phyloP scores from a whole-genome alignment of 2,888 invertebrate species.

The Cryptus viduatorius region DNA sequence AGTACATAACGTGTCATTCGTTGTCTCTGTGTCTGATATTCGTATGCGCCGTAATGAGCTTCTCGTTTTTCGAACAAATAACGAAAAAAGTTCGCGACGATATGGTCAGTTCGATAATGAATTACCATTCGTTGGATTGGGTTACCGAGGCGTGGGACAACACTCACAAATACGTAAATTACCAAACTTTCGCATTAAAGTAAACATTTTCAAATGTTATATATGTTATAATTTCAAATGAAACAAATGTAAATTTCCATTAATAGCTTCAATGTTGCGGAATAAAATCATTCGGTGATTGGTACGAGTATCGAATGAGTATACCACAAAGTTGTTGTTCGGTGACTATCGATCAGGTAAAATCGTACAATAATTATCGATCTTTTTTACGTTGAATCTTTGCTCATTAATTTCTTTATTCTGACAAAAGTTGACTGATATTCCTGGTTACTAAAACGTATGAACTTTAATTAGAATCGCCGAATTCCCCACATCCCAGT shows the following conservation, averaged over 20 bases:
- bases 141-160: slow-evolving; percentile 78
- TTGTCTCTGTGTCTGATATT: slow-evolving; percentile 73
- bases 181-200: neutral
- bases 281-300: slow-evolving; percentile 75
- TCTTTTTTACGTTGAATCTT: neutral
- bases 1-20: slow-evolving; percentile 75
- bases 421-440: neutral
- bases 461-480: slow-evolving; percentile 8
- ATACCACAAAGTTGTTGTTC: slow-evolving; percentile 79
- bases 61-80: slow-evolving; percentile 75
- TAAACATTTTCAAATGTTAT: neutral
- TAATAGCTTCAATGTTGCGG: slow-evolving; percentile 77
- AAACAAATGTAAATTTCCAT: neutral
- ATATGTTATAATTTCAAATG: too few species aligned
- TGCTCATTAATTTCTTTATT: neutral
- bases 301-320: slow-evolving; percentile 71
- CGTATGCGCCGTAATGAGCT: slow-evolving; percentile 74
- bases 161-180: slow-evolving; percentile 77
- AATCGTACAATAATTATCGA: neutral
- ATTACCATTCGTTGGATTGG: slow-evolving; percentile 73
- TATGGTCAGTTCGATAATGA: slow-evolving; percentile 74
- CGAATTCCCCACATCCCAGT: slow-evolving; percentile 1
- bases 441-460: slow-evolving; percentile 1
- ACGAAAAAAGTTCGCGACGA: slow-evolving; percentile 74
- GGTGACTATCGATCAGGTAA: slow-evolving; percentile 72